Base-by-base conservation (phyloP, 2,888 invertebrate genomes). In the Hypena proboscidalis region DNA sequence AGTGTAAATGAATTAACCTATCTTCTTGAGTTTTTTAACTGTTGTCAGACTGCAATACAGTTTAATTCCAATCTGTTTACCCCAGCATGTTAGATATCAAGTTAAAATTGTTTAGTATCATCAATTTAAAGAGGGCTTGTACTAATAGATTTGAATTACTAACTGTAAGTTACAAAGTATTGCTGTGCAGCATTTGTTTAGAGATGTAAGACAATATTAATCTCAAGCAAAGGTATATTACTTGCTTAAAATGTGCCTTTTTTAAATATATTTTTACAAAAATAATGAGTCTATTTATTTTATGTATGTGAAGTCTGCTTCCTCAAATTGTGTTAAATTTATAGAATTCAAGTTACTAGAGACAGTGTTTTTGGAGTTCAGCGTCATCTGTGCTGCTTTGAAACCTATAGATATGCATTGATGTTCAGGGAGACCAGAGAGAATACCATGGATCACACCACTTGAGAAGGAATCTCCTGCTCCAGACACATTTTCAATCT, bases 401-500 rank as follows among this genome's bases (percentile, higher is more conserved):
- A 94, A 92, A 0, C 94, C 96, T 9, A 93, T 76, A 2, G 90
- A 82, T 6, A 95, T 86, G 71, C 94, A 94, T 41, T 89, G 78
- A 30, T 92, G 83, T 74, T 95, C 93, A 3, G 80, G 59, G 22
- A 85, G 78, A 0, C 92, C 92, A 19, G 76, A 77, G 13, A 96
- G 74, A 69, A 94, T 83, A 0, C 93, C 94, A 11, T 92, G 81
- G 40, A 95, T 93, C 63, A 95, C 93, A 1, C 95, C 96, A 70
- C 94, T 93, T 2, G 93, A 92, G 66, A 95, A 94, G 74, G 95
- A 95, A 70, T 97, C 97, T 1, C 96, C 96, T 10, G 96, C 96
- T 2, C 96, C 97, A n/a, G 95, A 96, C 0, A 96, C 96, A 85
- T 94, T 96, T 34, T 93, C 90, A 7, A 96, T 78, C 34, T 86